phyloP scores from a whole-genome alignment of 2,888 invertebrate genomes.

The Brenthis hecate region DNA sequence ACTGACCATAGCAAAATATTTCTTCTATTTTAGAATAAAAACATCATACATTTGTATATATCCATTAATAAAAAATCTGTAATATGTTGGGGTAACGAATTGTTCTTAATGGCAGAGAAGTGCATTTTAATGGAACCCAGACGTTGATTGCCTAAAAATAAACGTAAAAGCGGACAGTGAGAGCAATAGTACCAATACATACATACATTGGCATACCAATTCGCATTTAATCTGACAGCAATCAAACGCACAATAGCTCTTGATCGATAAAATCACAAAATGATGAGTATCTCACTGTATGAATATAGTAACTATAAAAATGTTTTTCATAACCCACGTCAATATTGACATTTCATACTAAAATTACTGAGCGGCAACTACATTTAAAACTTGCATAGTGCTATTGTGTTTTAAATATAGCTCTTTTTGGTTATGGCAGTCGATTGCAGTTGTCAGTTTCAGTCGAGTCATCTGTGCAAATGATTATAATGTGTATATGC shows the following conservation, averaged over 20 bases:
- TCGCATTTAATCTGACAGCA: slow-evolving; percentile 46
- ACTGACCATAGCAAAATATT: no score
- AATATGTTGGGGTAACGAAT: slow-evolving; percentile 16
- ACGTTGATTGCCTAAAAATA: slow-evolving; percentile 31
- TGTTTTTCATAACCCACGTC: not conserved
- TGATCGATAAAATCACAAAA: slow-evolving; percentile 53
- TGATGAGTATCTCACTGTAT: slow-evolving; percentile 44
- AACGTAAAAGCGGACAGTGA: slow-evolving; percentile 30
- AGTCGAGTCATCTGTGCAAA: no score
- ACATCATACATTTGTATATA: no score
- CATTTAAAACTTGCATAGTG: no score
- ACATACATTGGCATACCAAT: slow-evolving; percentile 28
- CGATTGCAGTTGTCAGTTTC: no score
- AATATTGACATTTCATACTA: not conserved
- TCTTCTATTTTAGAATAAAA: no score
- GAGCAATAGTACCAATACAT: slow-evolving; percentile 25
- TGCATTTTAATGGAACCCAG: slow-evolving; percentile 32
- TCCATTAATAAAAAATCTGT: not conserved
- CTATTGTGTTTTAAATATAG: no score
- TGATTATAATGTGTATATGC: no score
- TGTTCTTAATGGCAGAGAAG: slow-evolving; percentile 33
- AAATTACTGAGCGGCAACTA: not conserved
- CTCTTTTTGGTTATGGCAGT: no score
- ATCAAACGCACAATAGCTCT: slow-evolving; percentile 41
- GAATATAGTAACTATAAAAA: not conserved